These are phyloP conservation scores for Lapara coniferarum DNA, from an alignment of 2,888 invertebrate genomes.

Conservation along the genomic window DNA sequence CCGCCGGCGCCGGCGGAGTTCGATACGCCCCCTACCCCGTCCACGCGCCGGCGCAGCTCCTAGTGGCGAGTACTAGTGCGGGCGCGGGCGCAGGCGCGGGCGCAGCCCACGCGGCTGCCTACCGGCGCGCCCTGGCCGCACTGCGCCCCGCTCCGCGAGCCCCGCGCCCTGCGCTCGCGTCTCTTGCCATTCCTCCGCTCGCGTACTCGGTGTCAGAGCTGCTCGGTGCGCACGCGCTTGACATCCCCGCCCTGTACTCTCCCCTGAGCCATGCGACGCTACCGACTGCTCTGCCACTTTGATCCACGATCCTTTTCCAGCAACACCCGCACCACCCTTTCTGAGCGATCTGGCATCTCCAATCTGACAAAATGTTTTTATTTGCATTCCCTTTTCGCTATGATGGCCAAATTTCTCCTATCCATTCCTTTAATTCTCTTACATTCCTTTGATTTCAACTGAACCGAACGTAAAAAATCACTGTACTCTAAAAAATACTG, in stretches of 20 bases:
- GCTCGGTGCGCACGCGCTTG: constrained; percentile 87
- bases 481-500: constrained; percentile 70
- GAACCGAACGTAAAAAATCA: constrained; percentile 55
- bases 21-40: constrained; percentile 86
- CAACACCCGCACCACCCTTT: constrained; percentile 79
- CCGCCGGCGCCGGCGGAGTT: constrained; percentile 80
- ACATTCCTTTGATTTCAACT: constrained; percentile 69
- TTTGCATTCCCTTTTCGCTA: constrained; percentile 51
- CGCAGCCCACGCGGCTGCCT: constrained; percentile 67
- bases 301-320: constrained; percentile 81
- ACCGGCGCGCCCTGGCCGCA: constrained; percentile 75
- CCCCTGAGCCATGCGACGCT: constrained; percentile 88
- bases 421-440: constrained; percentile 67
- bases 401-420: constrained; percentile 49
- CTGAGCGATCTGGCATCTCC: constrained; percentile 46
- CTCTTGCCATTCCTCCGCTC: constrained; percentile 72
- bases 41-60: constrained; percentile 79
- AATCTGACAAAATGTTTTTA: constrained; percentile 27
- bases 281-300: constrained; percentile 77
- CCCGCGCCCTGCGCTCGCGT: constrained; percentile 67
- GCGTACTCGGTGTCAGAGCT: constrained; percentile 80
- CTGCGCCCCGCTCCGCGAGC: constrained; percentile 72
- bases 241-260: constrained; percentile 87
- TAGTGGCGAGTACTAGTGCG: constrained; percentile 70
- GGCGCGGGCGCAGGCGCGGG: constrained; percentile 59